These are phyloP conservation scores for Bombus confusus DNA, from an alignment of 1,140 invertebrate species.

Conservation along the genomic window DNA sequence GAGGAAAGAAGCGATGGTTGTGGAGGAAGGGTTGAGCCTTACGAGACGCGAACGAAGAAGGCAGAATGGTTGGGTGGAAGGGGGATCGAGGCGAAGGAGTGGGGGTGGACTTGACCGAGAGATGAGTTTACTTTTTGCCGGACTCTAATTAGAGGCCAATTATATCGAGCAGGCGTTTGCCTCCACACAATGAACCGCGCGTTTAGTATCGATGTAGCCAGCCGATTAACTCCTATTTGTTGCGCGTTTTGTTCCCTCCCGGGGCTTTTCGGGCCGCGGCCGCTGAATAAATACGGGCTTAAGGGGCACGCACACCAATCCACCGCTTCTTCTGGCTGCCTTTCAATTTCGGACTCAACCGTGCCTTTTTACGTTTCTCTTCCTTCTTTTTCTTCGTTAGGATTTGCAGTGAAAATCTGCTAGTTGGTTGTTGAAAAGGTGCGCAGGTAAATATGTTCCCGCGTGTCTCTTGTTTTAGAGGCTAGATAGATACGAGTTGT, in stretches of 20 bases:
- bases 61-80: slow-evolving; percentile 13
- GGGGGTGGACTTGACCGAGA: slow-evolving; percentile 13
- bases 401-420: not conserved
- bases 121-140: slow-evolving; percentile 74
- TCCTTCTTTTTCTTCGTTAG: not conserved
- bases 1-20: slow-evolving; percentile 1
- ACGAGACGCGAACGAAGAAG: slow-evolving; percentile 15
- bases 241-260: slow-evolving; percentile 71
- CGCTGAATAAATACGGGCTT: slow-evolving; percentile 72
- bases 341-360: slow-evolving; percentile 20
- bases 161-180: slow-evolving; percentile 77
- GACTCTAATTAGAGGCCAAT: slow-evolving; percentile 76
- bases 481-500: not conserved
- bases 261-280: slow-evolving; percentile 56
- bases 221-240: slow-evolving; percentile 75
- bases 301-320: slow-evolving; percentile 61
- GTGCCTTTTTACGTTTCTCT: not conserved
- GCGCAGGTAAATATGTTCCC: not conserved
- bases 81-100: not conserved
- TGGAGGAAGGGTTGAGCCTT: slow-evolving; percentile 41
- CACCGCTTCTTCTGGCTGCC: not conserved
- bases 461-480: not conserved
- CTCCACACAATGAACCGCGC: slow-evolving; percentile 74
- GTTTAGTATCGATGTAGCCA: slow-evolving; percentile 73
- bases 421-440: not conserved